phyloP scores from a whole-genome alignment of 1,140 invertebrate genomes.

The fruit fly (Drosophila melanogaster) region Release_6_plus_ISO1_MT NT_033779.5:20702001-20702500 shows the following conservation, averaged over 20 bases:
- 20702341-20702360: neutral
- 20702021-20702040: slow-evolving; percentile 46
- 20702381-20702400: slow-evolving; percentile 6
- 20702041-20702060: slow-evolving; percentile 20
- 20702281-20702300: neutral
- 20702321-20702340: neutral
- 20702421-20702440: slow-evolving; percentile 38
- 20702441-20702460: slow-evolving; percentile 28
- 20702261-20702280: neutral
- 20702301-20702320: neutral
- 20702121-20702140: slow-evolving; percentile 46
- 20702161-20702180: neutral
- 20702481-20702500: slow-evolving; percentile 47
- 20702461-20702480: slow-evolving; percentile 32
- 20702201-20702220: neutral
- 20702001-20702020: slow-evolving; percentile 43
- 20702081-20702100: slow-evolving; percentile 7
- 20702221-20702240: too few species aligned
- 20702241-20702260: neutral
- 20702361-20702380: slow-evolving; percentile 2
- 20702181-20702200: neutral
- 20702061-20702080: slow-evolving; percentile 40
- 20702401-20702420: slow-evolving; percentile 40
- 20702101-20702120: slow-evolving; percentile 6
- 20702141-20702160: slow-evolving; percentile 46